Evolutionary conservation across 2,797 vertebrate genomes (phyloP), one percentile per base, ranked within the genome.

Genomic region (Alauda arvensis): DNA sequence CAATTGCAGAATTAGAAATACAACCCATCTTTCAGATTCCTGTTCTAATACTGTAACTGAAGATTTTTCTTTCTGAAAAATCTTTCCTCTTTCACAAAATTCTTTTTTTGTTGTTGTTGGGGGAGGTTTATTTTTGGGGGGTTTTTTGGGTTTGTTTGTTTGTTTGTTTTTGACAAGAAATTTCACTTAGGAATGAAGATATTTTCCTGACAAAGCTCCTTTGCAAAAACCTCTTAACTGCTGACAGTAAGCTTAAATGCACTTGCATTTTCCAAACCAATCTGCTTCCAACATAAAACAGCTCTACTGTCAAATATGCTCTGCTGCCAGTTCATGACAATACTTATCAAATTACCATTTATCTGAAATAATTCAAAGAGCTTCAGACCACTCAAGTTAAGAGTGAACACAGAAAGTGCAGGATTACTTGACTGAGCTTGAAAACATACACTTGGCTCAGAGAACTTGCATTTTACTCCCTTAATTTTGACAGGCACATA

Each of bases 191-290:
- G 33, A 82, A 55, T 28, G 31, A 88, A 65, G 25, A 74, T 85
- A 68, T 18, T 55, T 91, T 68, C 71, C 33, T 70, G 82, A 92
- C 40, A 86, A 91, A 88, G 28, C 66, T 86, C 37, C 79, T 84
- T 88, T 46, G 37, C 57, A 65, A 80, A 91, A 91, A 75, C 28
- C 40, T 89, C 77, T 93, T 61, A 61, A 55, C 67, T 80, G 59
- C 66, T 89, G 83, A 83, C 51, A 77, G 66, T 48, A 72, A 90
- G 61, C 48, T 87, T 77, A 83, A 87, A 89, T 68, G 34, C 90
- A 77, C 26, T 68, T 26, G 24, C 24, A 53, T 85, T 92, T 91
- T 65, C 52, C 52, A 80, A 88, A 48, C 12, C 69, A 83, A 67
- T 81, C 52, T 53, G 15, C 60, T 89, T 83, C 42, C 37, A 72